These are phyloP conservation scores for Crotalus helleri DNA, from an alignment of 2,113 vertebrate genomes.

Conservation along the genomic window DNA sequence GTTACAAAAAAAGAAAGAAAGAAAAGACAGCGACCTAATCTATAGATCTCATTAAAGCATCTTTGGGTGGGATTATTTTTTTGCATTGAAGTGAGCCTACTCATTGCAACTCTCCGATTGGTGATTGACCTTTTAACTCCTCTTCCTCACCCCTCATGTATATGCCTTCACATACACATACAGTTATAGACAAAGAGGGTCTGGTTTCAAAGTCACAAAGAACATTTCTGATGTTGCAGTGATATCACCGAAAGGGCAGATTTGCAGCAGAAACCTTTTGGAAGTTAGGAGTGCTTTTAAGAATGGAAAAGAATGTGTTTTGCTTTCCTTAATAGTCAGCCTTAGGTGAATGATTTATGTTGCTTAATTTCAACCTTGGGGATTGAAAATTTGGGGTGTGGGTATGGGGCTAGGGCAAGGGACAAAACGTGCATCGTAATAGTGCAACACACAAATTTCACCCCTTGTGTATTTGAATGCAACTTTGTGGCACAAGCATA, in stretches of 20 bases:
- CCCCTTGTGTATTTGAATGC: not conserved
- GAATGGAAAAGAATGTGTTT: not conserved
- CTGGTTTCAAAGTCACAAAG: not conserved
- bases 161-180: not conserved
- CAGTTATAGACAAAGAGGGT: not conserved
- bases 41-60: not conserved
- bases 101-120: not conserved
- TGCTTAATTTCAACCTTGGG: not conserved
- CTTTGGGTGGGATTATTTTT: not conserved
- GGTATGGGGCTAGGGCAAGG: not conserved
- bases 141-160: not conserved
- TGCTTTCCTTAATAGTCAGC: not conserved
- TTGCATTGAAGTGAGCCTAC: not conserved
- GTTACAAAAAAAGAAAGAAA: not conserved
- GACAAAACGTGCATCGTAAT: not conserved
- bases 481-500: not conserved
- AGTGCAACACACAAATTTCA: not conserved
- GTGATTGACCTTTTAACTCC: not conserved
- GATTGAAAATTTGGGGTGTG: not conserved
- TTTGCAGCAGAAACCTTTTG: not conserved
- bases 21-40: not conserved
- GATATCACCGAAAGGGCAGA: not conserved
- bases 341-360: not conserved
- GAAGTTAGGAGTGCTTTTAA: not conserved
- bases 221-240: not conserved